Base-by-base conservation (phyloP, 2,888 invertebrate species). In the Scaptomyza cyrtandrae region DNA sequence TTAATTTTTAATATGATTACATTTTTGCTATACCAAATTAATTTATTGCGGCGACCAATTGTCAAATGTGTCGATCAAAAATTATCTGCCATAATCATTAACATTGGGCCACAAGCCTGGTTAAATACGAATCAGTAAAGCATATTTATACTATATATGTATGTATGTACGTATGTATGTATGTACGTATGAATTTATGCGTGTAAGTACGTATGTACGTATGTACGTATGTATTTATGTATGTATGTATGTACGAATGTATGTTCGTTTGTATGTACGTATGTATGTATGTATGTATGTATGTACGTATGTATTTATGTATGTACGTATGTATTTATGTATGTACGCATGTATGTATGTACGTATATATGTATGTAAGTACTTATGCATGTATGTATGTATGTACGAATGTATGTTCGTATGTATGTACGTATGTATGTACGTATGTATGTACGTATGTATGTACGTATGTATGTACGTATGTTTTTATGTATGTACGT, bases 11-110 rank as follows among this genome's bases (percentile, higher is more conserved):
- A 53, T 54, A 72, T 52, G 49, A 55, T 77, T 75, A 19, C 1
- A 62, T 52, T 19, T 39, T 11, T 14, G 6, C 6, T 19, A 55
- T 39, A 57, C 6, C 54, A 29, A 57, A 63, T 43, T 56, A 29
- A 67, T 80, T 86, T 66, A 80, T 65, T 67, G 61, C 59, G 80
- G 86, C 81, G 87, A 82, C 88, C 45, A 64, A 56, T 70, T 62
- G 83, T 37, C 86, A 69, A 87, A 85, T 64, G 72, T 64, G 80
- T 82, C 88, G 68, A 75, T 65, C 77, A 68, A 69, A 69, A 77
- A 3, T 59, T 61, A 64, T 53, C 52, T 37, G 43, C 52, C 66
- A 72, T 78, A 72, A 75, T 29, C 61, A 39, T 4, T n/a, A 39
- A 5, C 16, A 57, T 49, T 54, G 75, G 75, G 45, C 65, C 56